These are phyloP conservation scores for Castor canadensis DNA, from an alignment of 2,113 vertebrate genomes.

Conservation along the genomic window DNA sequence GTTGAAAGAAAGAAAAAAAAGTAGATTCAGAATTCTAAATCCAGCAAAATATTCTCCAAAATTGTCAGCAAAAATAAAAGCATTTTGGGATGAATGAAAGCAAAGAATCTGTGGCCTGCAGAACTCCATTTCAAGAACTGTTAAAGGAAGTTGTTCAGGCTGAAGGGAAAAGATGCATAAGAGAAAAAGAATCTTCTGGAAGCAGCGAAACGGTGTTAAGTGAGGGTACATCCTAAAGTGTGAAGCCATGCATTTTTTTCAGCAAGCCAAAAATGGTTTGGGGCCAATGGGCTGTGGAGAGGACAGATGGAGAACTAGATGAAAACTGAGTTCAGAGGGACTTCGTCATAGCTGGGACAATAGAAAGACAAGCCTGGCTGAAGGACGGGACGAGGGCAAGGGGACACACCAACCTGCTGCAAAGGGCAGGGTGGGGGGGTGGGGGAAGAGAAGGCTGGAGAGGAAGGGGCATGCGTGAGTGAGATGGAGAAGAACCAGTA, in stretches of 20 bases:
- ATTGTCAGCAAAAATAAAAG: neutral
- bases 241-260: neutral
- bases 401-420: neutral
- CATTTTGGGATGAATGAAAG: neutral
- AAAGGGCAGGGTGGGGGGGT: neutral
- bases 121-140: neutral
- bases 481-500: neutral
- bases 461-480: neutral
- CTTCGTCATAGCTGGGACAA: neutral
- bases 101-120: neutral
- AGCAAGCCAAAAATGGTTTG: neutral
- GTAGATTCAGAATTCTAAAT: neutral
- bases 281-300: neutral
- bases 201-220: neutral
- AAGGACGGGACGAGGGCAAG: neutral
- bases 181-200: neutral
- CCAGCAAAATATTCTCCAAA: neutral
- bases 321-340: neutral
- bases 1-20: neutral
- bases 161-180: neutral
- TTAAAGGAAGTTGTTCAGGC: neutral
- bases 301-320: neutral
- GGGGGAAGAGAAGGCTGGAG: neutral
- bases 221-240: neutral
- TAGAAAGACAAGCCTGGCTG: neutral